Percentiles rank a stretch among this genome's conserved stretches.
Conservation (phyloP, 2,797 vertebrate genomes). For the Anguilla pacifica region DNA sequence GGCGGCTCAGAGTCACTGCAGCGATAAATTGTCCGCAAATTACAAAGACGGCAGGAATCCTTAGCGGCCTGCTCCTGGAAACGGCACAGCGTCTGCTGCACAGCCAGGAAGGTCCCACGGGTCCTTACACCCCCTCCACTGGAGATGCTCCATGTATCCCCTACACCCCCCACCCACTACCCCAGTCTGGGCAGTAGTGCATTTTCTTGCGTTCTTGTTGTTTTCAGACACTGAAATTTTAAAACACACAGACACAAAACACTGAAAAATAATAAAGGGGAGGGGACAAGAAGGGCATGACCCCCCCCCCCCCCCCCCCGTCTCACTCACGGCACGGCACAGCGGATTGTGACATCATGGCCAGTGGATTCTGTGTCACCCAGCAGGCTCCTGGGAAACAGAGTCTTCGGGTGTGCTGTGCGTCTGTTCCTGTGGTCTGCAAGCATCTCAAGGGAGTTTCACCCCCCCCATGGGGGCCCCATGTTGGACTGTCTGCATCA, state of each 20-base stretch:
- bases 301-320: background rate
- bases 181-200: slow-evolving; percentile 29
- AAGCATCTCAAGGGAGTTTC: background rate
- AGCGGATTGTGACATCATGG: background rate
- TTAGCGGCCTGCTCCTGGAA: slow-evolving; percentile 5
- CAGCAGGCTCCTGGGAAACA: slow-evolving; percentile 58
- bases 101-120: background rate
- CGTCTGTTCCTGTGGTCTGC: background rate
- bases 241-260: slow-evolving; percentile 53
- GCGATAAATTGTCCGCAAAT: background rate
- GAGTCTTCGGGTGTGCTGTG: background rate
- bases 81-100: background rate
- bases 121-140: background rate
- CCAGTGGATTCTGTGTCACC: background rate
- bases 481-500: background rate
- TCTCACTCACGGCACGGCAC: background rate
- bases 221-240: slow-evolving; percentile 35
- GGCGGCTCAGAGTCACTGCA: background rate
- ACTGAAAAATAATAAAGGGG: slow-evolving; percentile 37
- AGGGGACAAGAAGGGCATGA: background rate
- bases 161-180: background rate
- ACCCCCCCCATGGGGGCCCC: too few relatives aligned
- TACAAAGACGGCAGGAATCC: background rate
- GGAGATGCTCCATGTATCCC: background rate
- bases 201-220: slow-evolving; percentile 21